Evolutionary conservation across 2,113 vertebrate species (phyloP), one percentile per base, ranked within the genome.

Genomic region (Ammodytes dubius): DNA sequence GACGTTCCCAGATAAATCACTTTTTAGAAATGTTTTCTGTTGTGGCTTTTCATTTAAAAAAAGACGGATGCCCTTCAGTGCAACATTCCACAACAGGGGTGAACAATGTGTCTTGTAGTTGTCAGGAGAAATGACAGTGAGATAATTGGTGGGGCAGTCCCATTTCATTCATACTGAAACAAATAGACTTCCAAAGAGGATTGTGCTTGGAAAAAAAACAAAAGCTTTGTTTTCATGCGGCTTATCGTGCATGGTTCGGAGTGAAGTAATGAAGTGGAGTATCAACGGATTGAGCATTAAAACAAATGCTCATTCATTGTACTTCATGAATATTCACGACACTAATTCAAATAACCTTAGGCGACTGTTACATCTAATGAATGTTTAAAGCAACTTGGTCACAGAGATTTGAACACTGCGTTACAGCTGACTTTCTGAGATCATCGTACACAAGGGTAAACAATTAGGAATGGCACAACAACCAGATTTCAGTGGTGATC

Each of bases 321-420:
- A 35, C 37, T 40, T 70, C 86, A 93, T 95, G 93, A 94, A 95
- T 95, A 94, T 94, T 91, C 94, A 94, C 92, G 84, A 3, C 0
- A 15, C 88, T 93, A 93, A 94, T 94, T 94, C 94, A 94, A 94
- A 95, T 92, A 93, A 94, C 93, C 93, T 92, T 90, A 91, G 90
- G 94, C 92, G 70, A 92, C 91, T 87, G 92, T 95, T 94, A 91
- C 79, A 56, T 83, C 91, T 91, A 90, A 94, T 95, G 90, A 94
- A 95, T 95, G 93, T 93, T 94, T 93, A 88, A 93, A 93, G 87
- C 82, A 88, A 88, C 90, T 86, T 80, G 91, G 93, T 93, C 86
- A 89, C 88, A 93, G 86, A 88, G 83, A 93, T 90, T 93, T 93
- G 87, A 92, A 80, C 88, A 86, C 80, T 77, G 77, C 88, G 79